Base-by-base conservation (phyloP, 2,888 invertebrate genomes). In the Zaprionus obscuricornis region DNA sequence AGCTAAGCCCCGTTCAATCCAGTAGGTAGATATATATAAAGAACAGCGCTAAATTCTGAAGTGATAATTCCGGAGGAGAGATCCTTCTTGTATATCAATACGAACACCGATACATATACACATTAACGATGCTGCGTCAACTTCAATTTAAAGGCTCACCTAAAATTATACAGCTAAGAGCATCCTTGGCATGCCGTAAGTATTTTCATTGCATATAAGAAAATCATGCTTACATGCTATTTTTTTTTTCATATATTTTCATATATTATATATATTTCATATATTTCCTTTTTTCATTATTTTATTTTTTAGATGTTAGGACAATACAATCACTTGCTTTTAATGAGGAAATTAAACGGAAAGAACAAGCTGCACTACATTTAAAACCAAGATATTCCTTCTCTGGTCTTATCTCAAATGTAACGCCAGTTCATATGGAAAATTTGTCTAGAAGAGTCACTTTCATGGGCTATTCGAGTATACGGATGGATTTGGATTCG, bases 71-170 rank as follows among this genome's bases (percentile, higher is more conserved):
- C 34, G 13, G 20, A 29, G 50, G 22, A 4, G 7, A 22, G 5
- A 22, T 7, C 7, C 7, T 22, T 22, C 7, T 22, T 22, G 4
- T 22, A 4, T 5, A 22, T 7, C 22, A 22, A 22, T 5, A 7
- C 22, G 49, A 62, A 26, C 43, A 39, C 26, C n/a, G 34, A 24
- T n/a, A 29, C n/a, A 10, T 16, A 56, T 51, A 62, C 11, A 17
- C 27, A 46, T 6, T 26, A 16, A 55, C 14, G 36, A 69, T 69
- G 69, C 50, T 70, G 45, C 70, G 68, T 34, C 71, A 66, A 56
- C 52, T 62, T 17, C 66, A 62, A 49, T 52, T 70, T 34, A 49
- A 24, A 34, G 39, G 31, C 11, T 42, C 66, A 3, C n/a, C 66
- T 7, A 59, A 26, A 37, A 52, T 36, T 2, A 14, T 52, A 13